These are phyloP conservation scores for Ivindomyrus marchei DNA, from an alignment of 2,113 vertebrate species.

Conservation along the genomic window DNA sequence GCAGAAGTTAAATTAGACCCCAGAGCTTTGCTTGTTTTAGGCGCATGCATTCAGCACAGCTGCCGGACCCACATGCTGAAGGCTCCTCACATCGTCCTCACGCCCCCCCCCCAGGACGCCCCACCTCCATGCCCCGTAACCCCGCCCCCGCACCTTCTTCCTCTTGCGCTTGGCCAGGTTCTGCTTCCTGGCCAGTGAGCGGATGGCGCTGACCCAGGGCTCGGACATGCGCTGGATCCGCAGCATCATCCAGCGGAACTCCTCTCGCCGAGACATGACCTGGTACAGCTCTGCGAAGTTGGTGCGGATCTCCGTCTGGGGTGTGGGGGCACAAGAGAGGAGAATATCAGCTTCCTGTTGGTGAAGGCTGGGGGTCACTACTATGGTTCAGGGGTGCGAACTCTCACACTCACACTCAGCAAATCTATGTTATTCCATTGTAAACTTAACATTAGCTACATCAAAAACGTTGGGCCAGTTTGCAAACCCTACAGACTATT, in stretches of 20 bases:
- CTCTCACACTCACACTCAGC: neutral
- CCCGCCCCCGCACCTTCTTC: conserved; percentile 72
- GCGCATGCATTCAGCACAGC: neutral
- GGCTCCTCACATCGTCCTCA: too few relatives aligned
- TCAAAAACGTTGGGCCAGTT: neutral
- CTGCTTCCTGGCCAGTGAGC: conserved; percentile 84
- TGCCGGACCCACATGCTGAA: neutral
- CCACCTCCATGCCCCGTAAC: too few relatives aligned
- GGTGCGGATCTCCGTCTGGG: conserved; percentile 80
- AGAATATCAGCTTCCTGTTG: neutral
- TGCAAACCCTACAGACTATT: neutral
- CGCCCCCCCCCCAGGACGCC: neutral
- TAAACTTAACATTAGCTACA: neutral
- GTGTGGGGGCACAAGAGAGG: neutral
- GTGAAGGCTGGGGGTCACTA: neutral
- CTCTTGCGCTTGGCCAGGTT: conserved; percentile 77
- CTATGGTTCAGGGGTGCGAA: neutral
- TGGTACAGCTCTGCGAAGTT: conserved; percentile 86
- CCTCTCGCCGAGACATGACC: conserved; percentile 87
- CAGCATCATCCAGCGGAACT: conserved; percentile 97
- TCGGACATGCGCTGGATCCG: conserved; percentile 91
- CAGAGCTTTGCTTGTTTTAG: neutral
- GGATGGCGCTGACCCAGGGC: conserved; percentile 85
- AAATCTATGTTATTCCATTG: neutral
- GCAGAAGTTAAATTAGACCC: neutral